Conservation (phyloP, 2,113 vertebrate species). For the Larimichthys polyactis region DNA sequence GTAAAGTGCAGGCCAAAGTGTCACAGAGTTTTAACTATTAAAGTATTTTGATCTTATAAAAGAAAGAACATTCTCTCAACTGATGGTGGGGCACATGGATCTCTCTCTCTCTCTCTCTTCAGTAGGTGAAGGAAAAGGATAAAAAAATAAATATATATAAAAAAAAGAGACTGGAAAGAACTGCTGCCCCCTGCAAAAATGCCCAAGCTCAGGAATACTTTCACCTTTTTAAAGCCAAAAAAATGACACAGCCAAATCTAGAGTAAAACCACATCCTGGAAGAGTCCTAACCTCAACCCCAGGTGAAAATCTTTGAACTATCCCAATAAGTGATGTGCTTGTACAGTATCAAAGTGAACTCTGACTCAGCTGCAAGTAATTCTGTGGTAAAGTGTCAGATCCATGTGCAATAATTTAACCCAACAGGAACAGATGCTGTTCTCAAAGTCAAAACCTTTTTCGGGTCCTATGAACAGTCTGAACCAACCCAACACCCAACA, state of each 20-base stretch:
- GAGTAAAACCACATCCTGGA: background rate
- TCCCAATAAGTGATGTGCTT: conserved; percentile 8
- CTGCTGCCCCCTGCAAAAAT: conserved; percentile 20
- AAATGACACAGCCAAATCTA: conserved; percentile 21
- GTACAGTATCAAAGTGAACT: background rate
- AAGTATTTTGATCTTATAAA: background rate
- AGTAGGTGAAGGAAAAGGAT: background rate
- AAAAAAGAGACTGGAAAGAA: background rate
- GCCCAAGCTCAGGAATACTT: background rate
- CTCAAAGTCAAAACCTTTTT: too few relatives aligned
- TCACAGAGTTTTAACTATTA: background rate
- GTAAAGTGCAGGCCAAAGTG: background rate
- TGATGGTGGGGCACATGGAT: background rate
- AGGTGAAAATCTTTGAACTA: background rate
- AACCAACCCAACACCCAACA: background rate
- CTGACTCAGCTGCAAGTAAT: background rate
- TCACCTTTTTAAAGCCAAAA: conserved; percentile 26
- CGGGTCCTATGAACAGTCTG: background rate
- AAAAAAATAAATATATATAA: background rate
- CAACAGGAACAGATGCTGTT: too few relatives aligned
- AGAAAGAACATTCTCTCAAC: background rate
- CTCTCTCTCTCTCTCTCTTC: background rate
- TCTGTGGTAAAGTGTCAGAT: background rate
- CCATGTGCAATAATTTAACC: too few relatives aligned
- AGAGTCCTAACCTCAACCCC: background rate